phyloP scores from a whole-genome alignment of 2,113 vertebrate species.

The Falco punctatus region DNA sequence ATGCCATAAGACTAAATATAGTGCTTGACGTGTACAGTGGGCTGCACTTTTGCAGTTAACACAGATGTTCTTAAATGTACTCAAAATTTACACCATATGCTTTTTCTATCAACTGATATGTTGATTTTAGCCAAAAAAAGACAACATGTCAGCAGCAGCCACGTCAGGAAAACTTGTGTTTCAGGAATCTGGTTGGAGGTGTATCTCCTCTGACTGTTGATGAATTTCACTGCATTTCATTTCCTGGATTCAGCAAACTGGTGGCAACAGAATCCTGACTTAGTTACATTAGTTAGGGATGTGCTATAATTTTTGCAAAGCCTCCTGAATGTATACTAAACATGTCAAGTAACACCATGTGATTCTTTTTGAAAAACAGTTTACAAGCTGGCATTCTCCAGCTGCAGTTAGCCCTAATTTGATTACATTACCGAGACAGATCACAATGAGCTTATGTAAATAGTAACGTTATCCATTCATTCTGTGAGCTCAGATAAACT shows the following conservation, averaged over 20 bases:
- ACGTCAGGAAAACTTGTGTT: background rate
- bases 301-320: constrained; percentile 47
- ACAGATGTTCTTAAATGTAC: background rate
- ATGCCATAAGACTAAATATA: constrained; percentile 11
- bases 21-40: background rate
- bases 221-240: background rate
- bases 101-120: background rate
- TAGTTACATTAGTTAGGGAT: background rate
- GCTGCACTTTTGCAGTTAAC: background rate
- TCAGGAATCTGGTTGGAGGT: background rate
- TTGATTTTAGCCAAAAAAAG: constrained; percentile 1
- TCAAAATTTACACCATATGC: background rate
- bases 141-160: background rate
- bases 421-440: constrained; percentile 62
- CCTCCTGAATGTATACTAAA: constrained; percentile 19
- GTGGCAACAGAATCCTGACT: background rate
- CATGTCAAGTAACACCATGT: constrained; percentile 62
- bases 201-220: background rate
- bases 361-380: constrained; percentile 67
- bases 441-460: constrained; percentile 65
- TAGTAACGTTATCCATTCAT: constrained; percentile 53
- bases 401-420: constrained; percentile 63
- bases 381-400: constrained; percentile 64
- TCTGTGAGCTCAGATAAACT: constrained; percentile 47
- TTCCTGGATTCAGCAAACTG: background rate